phyloP scores from a whole-genome alignment of 2,113 vertebrate genomes.

The Eidolon helvum region DNA sequence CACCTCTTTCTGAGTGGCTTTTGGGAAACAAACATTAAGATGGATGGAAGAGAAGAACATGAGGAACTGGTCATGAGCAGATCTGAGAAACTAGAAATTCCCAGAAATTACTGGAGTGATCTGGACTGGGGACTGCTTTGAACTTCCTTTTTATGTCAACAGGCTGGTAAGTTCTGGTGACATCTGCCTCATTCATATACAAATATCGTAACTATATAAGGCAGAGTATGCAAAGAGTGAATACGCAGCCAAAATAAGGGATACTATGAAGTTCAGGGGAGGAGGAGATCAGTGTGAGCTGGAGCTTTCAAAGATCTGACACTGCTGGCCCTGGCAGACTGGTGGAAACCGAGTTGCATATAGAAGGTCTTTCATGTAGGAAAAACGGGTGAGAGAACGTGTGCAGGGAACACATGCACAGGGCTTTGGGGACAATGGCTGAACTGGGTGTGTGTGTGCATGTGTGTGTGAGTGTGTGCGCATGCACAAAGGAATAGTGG shows the following conservation, averaged over 20 bases:
- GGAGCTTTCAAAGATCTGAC: not conserved
- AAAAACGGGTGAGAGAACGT: not conserved
- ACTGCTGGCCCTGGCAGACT: not conserved
- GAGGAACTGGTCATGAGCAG: not conserved
- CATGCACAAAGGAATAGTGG: not conserved
- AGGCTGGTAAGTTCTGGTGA: not conserved
- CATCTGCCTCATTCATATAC: not conserved
- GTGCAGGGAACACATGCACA: accelerated
- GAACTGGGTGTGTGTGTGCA: not conserved
- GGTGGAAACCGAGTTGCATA: not conserved
- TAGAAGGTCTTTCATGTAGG: not conserved
- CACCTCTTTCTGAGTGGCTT: not conserved
- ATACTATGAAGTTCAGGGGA: not conserved
- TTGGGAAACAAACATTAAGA: not conserved
- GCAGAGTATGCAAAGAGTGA: not conserved
- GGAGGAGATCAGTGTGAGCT: not conserved
- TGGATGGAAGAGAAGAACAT: not conserved
- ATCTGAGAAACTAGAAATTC: not conserved
- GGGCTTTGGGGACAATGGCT: not conserved
- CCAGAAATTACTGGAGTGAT: not conserved
- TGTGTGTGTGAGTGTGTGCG: not conserved
- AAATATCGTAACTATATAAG: not conserved
- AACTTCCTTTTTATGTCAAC: not conserved
- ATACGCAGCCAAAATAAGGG: not conserved
- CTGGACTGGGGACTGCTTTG: not conserved